Evolutionary conservation across 2,113 vertebrate species (phyloP).

Genomic region (Spea bombifrons): DNA sequence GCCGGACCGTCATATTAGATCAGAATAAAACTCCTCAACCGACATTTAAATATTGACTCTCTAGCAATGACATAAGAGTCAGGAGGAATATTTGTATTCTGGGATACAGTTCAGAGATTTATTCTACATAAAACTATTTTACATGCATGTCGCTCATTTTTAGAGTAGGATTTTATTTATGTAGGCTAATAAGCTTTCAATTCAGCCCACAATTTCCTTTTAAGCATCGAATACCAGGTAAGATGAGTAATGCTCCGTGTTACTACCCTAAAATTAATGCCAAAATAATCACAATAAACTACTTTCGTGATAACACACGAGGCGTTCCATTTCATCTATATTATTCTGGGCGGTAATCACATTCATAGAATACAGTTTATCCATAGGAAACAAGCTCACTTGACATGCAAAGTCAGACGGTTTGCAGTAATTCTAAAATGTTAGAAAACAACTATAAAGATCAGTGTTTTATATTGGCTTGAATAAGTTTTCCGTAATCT

Average conservation of each 20-base stretch:
- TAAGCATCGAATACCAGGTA: too few species aligned
- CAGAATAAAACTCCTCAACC: too few species aligned
- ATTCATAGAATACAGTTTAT: conserved; percentile 25
- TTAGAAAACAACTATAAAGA: conserved; percentile 23
- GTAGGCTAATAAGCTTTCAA: too few species aligned
- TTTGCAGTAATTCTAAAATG: conserved; percentile 17
- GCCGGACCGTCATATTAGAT: too few species aligned
- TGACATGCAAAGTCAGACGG: conserved; percentile 11
- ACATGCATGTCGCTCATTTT: too few species aligned
- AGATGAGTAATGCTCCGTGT: neutral
- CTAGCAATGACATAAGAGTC: too few species aligned
- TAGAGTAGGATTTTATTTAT: too few species aligned
- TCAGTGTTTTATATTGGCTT: conserved; percentile 32
- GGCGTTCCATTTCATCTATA: neutral
- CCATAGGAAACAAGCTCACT: conserved; percentile 8
- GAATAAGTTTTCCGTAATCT: conserved; percentile 42
- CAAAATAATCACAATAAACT: neutral
- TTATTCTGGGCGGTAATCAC: neutral
- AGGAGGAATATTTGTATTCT: too few species aligned
- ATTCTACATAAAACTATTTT: too few species aligned
- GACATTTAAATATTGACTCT: too few species aligned
- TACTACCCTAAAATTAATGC: neutral
- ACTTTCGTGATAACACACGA: neutral
- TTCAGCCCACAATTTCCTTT: too few species aligned
- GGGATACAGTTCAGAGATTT: too few species aligned